Evolutionary conservation across 2,888 invertebrate species (phyloP), one percentile per base, ranked within the genome.

Genomic region (Andrena bicolor): DNA sequence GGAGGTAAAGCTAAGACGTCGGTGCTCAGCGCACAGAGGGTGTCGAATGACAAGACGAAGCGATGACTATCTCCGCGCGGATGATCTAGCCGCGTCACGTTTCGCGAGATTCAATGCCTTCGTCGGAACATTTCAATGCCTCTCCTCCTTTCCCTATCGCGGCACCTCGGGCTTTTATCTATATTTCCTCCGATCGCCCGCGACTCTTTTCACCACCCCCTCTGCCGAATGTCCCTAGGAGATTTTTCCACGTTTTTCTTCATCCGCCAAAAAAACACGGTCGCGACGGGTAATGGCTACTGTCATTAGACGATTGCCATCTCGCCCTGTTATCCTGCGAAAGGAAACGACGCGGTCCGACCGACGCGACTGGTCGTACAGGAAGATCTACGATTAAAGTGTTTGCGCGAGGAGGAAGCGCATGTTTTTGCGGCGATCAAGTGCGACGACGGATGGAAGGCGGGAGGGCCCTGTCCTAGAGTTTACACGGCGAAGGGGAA

Each of bases 331-430:
- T 48, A 61, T 74, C 41, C 70, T 71, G 58, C 48, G 70, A 83
- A 83, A 74, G 77, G 82, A 83, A 82, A 74, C 72, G 76, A 49
- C 69, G 30, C 23, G 35, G 49, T 0, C 48, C n/a, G 71, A 74
- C 48, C 2, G 80, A 80, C 56, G 58, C 26, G 77, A 71, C 66
- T 64, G 82, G 66, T 72, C 56, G 70, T 82, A 72, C 71, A 75
- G 78, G 82, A 83, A 75, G 83, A 82, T 82, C 72, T 65, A 75
- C 82, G 82, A 74, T 78, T 74, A 78, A 75, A 82, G 68, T 63
- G 61, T 41, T 56, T 32, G 71, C 71, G 64, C 71, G 72, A 68
- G n/a, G 75, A 66, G 66, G 70, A 75, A 51, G 69, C 48, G 60
- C 72, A 41, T 69, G 80, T 83, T 80, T 84, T 80, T 83, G 70